phyloP scores from a whole-genome alignment of 2,888 invertebrate genomes.

The Cryptus armator region DNA sequence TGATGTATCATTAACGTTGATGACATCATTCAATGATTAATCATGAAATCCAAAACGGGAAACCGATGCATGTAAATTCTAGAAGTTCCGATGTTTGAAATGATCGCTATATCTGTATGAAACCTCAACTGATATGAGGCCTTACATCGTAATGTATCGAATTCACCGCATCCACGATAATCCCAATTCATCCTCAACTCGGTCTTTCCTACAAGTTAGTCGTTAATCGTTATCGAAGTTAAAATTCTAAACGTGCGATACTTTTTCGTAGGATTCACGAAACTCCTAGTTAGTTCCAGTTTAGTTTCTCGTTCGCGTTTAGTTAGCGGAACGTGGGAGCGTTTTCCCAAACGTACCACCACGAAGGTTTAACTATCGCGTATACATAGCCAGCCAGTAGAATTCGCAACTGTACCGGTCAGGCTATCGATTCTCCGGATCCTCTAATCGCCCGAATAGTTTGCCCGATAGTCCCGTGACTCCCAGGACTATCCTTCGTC shows the following conservation, averaged over 20 bases:
- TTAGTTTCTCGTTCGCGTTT: background rate
- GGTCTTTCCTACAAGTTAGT: too few species aligned
- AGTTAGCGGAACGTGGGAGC: background rate
- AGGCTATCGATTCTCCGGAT: constrained; percentile 63
- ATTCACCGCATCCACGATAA: too few species aligned
- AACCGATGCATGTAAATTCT: background rate
- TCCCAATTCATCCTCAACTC: too few species aligned
- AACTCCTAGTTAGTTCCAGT: too few species aligned
- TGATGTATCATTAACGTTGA: background rate
- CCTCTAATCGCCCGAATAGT: constrained; percentile 64
- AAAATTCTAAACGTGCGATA: too few species aligned
- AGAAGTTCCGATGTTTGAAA: background rate
- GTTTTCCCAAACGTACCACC: background rate
- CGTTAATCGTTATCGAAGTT: too few species aligned
- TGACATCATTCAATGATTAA: background rate
- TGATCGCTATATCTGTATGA: too few species aligned
- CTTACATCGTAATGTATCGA: too few species aligned
- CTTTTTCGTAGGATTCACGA: too few species aligned
- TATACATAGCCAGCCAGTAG: constrained; percentile 1
- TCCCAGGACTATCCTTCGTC: constrained; percentile 58
- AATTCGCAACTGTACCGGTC: constrained; percentile 24
- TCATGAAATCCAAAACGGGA: background rate
- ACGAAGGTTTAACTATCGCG: constrained; percentile 3
- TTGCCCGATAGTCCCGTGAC: constrained; percentile 58
- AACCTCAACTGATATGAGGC: too few species aligned